A percentile compares a stretch with the other conserved stretches of the same genome.
These are phyloP conservation scores for Fukomys damarensis DNA, from an alignment of 2,113 vertebrate species.

Conservation along the genomic window DNA sequence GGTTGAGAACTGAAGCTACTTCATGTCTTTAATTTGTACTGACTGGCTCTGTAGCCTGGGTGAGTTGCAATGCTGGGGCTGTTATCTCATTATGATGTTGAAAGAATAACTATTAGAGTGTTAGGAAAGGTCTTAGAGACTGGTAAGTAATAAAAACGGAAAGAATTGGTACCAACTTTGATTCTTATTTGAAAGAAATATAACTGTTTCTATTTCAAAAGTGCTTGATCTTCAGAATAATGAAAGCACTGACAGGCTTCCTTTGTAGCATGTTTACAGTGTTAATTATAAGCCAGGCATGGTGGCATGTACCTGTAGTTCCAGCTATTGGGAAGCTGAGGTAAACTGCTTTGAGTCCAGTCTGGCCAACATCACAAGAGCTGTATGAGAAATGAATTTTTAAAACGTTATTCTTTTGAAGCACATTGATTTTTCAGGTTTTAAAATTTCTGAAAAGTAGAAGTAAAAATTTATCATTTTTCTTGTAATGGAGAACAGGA, in stretches of 20 bases:
- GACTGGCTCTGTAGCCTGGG: background rate
- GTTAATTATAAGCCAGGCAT: background rate
- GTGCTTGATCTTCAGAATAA: conserved; percentile 25
- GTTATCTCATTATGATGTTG: background rate
- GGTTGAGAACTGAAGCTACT: background rate
- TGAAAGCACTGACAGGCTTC: background rate
- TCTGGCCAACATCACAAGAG: background rate
- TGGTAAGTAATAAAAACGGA: conserved; percentile 12
- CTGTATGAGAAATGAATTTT: background rate
- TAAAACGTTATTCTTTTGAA: conserved; percentile 33
- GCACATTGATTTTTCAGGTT: background rate
- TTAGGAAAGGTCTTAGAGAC: conserved; percentile 26
- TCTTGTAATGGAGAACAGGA: background rate
- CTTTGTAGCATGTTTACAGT: background rate
- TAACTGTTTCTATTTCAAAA: conserved; percentile 38
- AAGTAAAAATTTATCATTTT: background rate
- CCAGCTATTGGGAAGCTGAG: background rate
- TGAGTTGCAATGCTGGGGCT: background rate
- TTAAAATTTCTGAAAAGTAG: conserved; percentile 34
- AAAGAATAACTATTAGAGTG: background rate
- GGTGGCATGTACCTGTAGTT: background rate
- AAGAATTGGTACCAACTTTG: background rate
- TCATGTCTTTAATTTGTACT: conserved; percentile 1
- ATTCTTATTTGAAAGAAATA: conserved; percentile 8
- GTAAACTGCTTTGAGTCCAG: background rate